Evolutionary conservation across 2,888 invertebrate genomes (phyloP).

Genomic region (Drosophila trichaetosa): DNA sequence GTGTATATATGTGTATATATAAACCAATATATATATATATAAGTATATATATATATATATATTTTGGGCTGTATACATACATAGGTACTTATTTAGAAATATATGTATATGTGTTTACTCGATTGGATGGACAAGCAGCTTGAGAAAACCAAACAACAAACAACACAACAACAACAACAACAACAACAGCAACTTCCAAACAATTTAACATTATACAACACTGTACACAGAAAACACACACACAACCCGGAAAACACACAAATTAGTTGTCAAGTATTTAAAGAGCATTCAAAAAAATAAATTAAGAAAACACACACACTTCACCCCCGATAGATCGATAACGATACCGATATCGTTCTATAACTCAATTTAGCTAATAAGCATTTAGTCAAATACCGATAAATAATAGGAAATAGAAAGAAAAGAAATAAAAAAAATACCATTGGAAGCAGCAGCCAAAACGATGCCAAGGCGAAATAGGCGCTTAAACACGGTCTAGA

Average conservation of each 20-base stretch:
- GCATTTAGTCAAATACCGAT: slow-evolving; percentile 39
- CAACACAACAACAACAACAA: too few relatives aligned
- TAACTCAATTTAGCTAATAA: slow-evolving; percentile 61
- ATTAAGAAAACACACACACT: slow-evolving; percentile 4
- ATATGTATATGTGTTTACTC: slow-evolving; percentile 29
- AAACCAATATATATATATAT: slow-evolving; percentile 24
- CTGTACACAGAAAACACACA: slow-evolving; percentile 1
- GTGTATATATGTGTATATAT: slow-evolving; percentile 33
- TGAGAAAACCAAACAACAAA: slow-evolving; percentile 12
- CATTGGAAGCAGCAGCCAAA: slow-evolving; percentile 47
- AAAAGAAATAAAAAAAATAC: background rate
- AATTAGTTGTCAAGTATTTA: slow-evolving; percentile 6
- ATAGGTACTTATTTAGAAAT: slow-evolving; percentile 35
- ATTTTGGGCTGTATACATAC: slow-evolving; percentile 5
- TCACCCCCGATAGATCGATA: slow-evolving; percentile 16
- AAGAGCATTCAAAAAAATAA: background rate
- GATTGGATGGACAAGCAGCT: slow-evolving; percentile 27
- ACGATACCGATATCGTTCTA: slow-evolving; percentile 27
- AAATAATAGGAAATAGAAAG: background rate
- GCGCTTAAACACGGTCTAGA: slow-evolving; percentile 45
- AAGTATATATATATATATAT: slow-evolving; percentile 38
- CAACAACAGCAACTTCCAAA: slow-evolving; percentile 57
- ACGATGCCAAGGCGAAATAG: slow-evolving; percentile 37
- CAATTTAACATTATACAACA: slow-evolving; percentile 36
- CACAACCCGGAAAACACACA: background rate